A percentile compares a stretch with the other conserved stretches of the same genome.
phyloP scores from a whole-genome alignment of 1,140 invertebrate genomes.

The Limonius californicus region DNA sequence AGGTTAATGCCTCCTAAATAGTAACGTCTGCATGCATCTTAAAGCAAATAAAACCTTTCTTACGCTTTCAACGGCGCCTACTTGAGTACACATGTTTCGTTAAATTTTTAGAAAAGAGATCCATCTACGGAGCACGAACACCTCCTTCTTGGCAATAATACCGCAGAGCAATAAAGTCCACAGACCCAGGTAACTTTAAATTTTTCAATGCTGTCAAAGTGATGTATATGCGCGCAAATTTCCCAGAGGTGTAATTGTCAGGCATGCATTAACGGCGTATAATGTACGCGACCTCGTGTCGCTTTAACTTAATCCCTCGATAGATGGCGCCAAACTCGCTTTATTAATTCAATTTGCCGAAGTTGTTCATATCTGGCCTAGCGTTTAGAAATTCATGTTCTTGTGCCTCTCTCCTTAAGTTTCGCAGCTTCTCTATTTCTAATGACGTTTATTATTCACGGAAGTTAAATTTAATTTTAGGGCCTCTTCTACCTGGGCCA shows the following conservation, averaged over 20 bases:
- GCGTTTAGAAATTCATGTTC: neutral
- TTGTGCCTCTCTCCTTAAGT: too few species aligned
- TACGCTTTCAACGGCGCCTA: too few species aligned
- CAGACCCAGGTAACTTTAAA: neutral
- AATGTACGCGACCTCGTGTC: slow-evolving; percentile 7
- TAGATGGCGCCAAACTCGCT: slow-evolving; percentile 3
- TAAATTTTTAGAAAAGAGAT: too few species aligned
- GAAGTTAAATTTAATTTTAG: too few species aligned
- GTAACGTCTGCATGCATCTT: too few species aligned
- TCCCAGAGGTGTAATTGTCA: slow-evolving; percentile 14
- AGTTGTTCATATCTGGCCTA: neutral
- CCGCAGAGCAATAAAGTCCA: neutral
- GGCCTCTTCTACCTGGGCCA: too few species aligned
- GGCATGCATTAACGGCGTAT: slow-evolving; percentile 11
- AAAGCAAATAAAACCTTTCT: too few species aligned
- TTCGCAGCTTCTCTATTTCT: too few species aligned
- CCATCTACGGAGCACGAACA: too few species aligned
- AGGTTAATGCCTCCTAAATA: too few species aligned
- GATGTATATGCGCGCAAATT: neutral
- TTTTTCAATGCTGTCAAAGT: slow-evolving; percentile 6
- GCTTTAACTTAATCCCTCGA: slow-evolving; percentile 3
- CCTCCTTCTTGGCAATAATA: neutral
- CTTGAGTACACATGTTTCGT: too few species aligned
- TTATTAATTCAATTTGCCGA: slow-evolving; percentile 9
- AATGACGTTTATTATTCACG: too few species aligned